Evolutionary conservation across 2,113 vertebrate species (phyloP).

Genomic region (Microtus richardsoni): DNA sequence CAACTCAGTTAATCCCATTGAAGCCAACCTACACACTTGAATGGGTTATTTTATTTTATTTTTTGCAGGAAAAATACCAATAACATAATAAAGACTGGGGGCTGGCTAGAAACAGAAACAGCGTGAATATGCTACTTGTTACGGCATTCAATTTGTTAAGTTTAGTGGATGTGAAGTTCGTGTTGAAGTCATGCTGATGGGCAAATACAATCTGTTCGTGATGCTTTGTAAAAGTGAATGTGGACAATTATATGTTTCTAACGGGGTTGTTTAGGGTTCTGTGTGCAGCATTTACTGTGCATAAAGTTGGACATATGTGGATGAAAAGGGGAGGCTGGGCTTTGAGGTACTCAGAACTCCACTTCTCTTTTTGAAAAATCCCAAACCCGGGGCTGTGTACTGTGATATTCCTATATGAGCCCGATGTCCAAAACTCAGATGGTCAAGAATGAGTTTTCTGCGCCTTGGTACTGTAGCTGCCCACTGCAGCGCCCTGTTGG

Average conservation of each 20-base stretch:
- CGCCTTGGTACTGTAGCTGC: constrained; percentile 52
- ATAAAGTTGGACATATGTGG: background rate
- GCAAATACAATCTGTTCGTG: constrained; percentile 49
- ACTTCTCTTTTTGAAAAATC: background rate
- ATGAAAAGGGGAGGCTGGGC: background rate
- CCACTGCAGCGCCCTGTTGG: constrained; percentile 61
- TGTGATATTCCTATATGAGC: background rate
- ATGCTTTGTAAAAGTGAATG: background rate
- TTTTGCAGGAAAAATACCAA: constrained; percentile 37
- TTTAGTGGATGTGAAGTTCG: constrained; percentile 28
- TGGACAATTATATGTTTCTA: constrained; percentile 11
- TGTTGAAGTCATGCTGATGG: constrained; percentile 19
- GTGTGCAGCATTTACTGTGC: background rate
- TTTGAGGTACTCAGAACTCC: background rate
- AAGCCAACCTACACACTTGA: constrained; percentile 29
- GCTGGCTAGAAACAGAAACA: background rate
- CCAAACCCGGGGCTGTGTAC: background rate
- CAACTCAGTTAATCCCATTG: background rate
- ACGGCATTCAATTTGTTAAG: background rate
- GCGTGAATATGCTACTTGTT: background rate
- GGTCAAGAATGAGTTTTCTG: constrained; percentile 51
- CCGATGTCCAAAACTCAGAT: constrained; percentile 35
- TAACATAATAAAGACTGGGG: constrained; percentile 44
- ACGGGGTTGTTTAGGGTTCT: constrained; percentile 12
- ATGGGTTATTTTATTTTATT: constrained; percentile 52